phyloP scores from a whole-genome alignment of 2,888 invertebrate genomes.

The Agriopis aurantiaria region DNA sequence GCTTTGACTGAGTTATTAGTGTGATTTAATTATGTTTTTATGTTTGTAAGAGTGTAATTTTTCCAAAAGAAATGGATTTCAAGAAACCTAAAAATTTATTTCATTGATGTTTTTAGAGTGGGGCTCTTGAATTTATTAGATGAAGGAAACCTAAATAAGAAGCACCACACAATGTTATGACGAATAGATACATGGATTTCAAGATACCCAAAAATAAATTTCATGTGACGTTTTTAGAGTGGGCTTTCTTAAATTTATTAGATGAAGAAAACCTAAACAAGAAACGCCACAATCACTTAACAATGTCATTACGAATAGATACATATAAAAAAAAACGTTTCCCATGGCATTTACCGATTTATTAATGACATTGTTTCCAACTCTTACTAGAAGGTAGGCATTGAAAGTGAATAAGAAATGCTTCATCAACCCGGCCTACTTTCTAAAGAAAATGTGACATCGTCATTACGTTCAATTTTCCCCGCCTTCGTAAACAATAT shows the following conservation, averaged over 20 bases:
- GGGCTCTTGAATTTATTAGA: no score
- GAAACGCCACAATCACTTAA: constrained; percentile 24
- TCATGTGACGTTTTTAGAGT: not conserved
- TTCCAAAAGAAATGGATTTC: no score
- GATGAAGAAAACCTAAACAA: constrained; percentile 15
- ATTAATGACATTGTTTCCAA: constrained; percentile 54
- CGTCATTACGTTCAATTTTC: constrained; percentile 56
- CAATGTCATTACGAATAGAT: constrained; percentile 1
- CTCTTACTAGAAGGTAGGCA: constrained; percentile 52
- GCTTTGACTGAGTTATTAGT: no score
- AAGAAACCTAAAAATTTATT: no score
- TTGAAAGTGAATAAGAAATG: constrained; percentile 64
- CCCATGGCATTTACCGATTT: constrained; percentile 55
- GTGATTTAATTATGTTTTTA: no score
- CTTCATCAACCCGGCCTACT: constrained; percentile 65
- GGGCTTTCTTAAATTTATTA: constrained; percentile 10
- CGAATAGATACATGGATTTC: constrained; percentile 1
- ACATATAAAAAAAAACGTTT: constrained; percentile 47
- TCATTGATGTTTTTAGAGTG: no score
- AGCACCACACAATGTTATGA: constrained; percentile 17
- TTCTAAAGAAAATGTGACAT: constrained; percentile 71
- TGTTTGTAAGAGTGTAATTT: no score
- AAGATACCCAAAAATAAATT: no score
- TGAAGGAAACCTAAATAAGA: not conserved
- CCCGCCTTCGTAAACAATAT: constrained; percentile 46